Percentiles rank a stretch among this genome's conserved stretches.
phyloP scores from a whole-genome alignment of 2,113 vertebrate genomes.

The Sebastes fasciatus region DNA sequence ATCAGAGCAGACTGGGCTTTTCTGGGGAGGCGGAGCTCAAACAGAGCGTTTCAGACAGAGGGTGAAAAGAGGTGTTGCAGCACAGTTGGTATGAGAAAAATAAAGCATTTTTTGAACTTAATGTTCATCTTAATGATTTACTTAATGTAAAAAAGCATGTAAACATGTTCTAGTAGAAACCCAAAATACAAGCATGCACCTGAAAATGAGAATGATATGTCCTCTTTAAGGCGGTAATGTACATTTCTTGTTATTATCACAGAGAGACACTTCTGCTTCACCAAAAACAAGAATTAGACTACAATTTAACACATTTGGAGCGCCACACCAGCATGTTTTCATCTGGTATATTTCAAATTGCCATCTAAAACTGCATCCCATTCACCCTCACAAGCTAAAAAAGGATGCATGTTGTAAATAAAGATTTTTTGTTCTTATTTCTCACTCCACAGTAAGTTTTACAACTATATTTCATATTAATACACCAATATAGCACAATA shows the following conservation, averaged over 20 bases:
- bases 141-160: too few species aligned
- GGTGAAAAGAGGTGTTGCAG: too few species aligned
- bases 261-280: neutral
- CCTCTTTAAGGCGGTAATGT: too few species aligned
- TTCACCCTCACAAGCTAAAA: neutral
- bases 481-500: neutral
- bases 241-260: neutral
- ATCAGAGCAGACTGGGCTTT: too few species aligned
- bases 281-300: neutral
- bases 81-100: too few species aligned
- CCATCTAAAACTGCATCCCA: neutral
- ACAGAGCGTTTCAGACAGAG: too few species aligned
- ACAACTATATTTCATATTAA: constrained; percentile 3
- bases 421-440: neutral
- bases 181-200: too few species aligned
- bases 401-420: neutral
- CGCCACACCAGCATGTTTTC: neutral
- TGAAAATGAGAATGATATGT: too few species aligned
- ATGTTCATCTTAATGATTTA: too few species aligned
- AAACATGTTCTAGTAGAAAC: too few species aligned
- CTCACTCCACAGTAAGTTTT: neutral
- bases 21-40: too few species aligned
- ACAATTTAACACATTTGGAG: constrained; percentile 1
- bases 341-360: neutral
- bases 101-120: too few species aligned